A percentile compares a stretch with the other conserved stretches of the same genome.
Conservation (phyloP, 2,888 invertebrate genomes). For the Drosophila testacea region DNA sequence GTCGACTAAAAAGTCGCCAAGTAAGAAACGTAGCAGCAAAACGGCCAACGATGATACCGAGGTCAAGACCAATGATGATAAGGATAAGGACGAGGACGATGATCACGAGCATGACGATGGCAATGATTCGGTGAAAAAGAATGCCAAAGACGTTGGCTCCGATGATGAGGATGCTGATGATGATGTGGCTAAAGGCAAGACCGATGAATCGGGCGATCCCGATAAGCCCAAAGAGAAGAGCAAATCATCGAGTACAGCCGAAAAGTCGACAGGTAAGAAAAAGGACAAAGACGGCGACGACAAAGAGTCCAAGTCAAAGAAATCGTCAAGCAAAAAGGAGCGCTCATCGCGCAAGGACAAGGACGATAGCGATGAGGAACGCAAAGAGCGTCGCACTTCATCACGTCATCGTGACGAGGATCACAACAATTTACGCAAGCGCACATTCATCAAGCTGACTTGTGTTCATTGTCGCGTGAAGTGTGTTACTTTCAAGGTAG, state of each 20-base stretch:
- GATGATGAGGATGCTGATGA: slow-evolving; percentile 42
- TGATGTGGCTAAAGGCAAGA: slow-evolving; percentile 79
- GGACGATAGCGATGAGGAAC: slow-evolving; percentile 83
- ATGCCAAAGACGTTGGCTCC: slow-evolving; percentile 52
- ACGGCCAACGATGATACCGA: slow-evolving; percentile 50
- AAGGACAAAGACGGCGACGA: slow-evolving; percentile 80
- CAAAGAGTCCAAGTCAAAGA: slow-evolving; percentile 60
- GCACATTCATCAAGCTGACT: slow-evolving; percentile 88
- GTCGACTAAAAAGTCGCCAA: slow-evolving; percentile 56
- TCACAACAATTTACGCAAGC: slow-evolving; percentile 67
- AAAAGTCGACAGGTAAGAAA: slow-evolving; percentile 83
- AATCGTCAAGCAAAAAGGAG: slow-evolving; percentile 71
- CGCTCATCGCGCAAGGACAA: slow-evolving; percentile 75
- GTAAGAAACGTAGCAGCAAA: slow-evolving; percentile 68
- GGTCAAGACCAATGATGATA: slow-evolving; percentile 83
- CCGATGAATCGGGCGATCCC: slow-evolving; percentile 83
- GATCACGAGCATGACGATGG: slow-evolving; percentile 60
- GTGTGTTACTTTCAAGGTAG: slow-evolving; percentile 90
- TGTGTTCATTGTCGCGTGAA: slow-evolving; percentile 92
- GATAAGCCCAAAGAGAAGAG: slow-evolving; percentile 76
- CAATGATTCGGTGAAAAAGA: slow-evolving; percentile 71
- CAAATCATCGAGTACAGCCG: slow-evolving; percentile 56
- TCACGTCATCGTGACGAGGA: slow-evolving; percentile 79
- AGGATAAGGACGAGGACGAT: slow-evolving; percentile 62
- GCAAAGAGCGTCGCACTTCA: slow-evolving; percentile 63